Conservation (phyloP, 2,888 invertebrate genomes). For the Xanthorhoe designata region DNA sequence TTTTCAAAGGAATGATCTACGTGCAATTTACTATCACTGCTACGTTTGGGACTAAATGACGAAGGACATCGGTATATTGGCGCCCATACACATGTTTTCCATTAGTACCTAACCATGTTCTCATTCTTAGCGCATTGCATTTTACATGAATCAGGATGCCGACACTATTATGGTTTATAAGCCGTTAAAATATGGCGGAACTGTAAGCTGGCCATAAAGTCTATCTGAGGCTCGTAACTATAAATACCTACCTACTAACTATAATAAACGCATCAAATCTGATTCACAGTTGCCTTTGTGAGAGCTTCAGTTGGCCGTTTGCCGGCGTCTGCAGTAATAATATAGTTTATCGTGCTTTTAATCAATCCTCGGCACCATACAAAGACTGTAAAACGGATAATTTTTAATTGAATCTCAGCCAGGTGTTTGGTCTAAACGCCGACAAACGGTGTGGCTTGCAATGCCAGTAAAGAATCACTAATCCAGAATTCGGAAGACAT, state of each 20-base stretch:
- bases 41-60: slow-evolving; percentile 24
- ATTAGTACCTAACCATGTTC: slow-evolving; percentile 25
- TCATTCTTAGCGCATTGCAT: slow-evolving; percentile 26
- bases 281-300: slow-evolving; percentile 72
- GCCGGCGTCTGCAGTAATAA: slow-evolving; percentile 62
- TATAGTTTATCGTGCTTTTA: slow-evolving; percentile 72
- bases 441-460: slow-evolving; percentile 47
- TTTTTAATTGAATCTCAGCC: slow-evolving; percentile 75
- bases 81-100: slow-evolving; percentile 20
- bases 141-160: slow-evolving; percentile 51
- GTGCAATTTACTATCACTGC: slow-evolving; percentile 39
- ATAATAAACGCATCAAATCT: slow-evolving; percentile 74
- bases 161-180: slow-evolving; percentile 53
- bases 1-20: slow-evolving; percentile 44
- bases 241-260: no score
- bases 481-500: slow-evolving; percentile 18
- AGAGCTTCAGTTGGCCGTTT: slow-evolving; percentile 63
- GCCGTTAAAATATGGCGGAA: slow-evolving; percentile 50
- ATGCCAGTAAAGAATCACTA: slow-evolving; percentile 40
- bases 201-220: slow-evolving; percentile 65
- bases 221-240: slow-evolving; percentile 69
- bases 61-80: slow-evolving; percentile 27
- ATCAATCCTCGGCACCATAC: slow-evolving; percentile 63
- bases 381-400: slow-evolving; percentile 66
- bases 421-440: slow-evolving; percentile 68